Base-by-base conservation (phyloP, 1,140 invertebrate genomes). In the Uloborus diversus region DNA sequence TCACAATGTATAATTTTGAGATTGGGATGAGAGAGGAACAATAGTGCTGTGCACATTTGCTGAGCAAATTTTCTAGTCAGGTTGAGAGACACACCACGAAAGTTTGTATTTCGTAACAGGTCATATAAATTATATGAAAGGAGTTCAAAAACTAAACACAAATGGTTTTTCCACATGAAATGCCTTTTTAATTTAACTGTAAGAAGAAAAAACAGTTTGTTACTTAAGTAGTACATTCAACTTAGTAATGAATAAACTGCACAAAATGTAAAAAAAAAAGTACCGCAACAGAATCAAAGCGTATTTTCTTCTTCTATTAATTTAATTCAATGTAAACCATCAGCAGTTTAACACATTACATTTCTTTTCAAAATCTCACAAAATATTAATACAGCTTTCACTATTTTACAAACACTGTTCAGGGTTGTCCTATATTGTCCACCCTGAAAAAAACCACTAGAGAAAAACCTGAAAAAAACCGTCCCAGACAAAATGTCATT, bases 1-100 rank as follows among this genome's bases (percentile, higher is more conserved):
- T 99, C 98, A 93, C 97, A 99, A 90, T 99, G 98, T 89, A 99
- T 99, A 88, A 99, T 99, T 90, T 96, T 97, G 88, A 99, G 91
- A 92, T 99, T 96, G 84, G 97, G 97, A 85, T 96, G 96, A 86
- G 96, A 97, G 85, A 99, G 92, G 91, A 99, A 99, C 88, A 99
- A 90, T 85, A 99, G 90, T 85, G 98, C 98, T 85, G 96, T 98
- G 89, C 97, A 98, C 84, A 99, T 90, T 90, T 97, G 95, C 90
- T 99, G 97, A 85, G 97, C 98, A 90, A 99, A 99, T 90, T 99
- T 99, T 86, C 98, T 92, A 85, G 98, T 99, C 86, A 99, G 90
- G 90, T 99, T 99, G 82, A 99, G 91, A 84, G 97, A 99, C 35
- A 99, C 98, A 81, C 98, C 98, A 83, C 97, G 93, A 89, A 99